Conservation (phyloP, 1,140 invertebrate genomes). For the Aphis gossypii region DNA sequence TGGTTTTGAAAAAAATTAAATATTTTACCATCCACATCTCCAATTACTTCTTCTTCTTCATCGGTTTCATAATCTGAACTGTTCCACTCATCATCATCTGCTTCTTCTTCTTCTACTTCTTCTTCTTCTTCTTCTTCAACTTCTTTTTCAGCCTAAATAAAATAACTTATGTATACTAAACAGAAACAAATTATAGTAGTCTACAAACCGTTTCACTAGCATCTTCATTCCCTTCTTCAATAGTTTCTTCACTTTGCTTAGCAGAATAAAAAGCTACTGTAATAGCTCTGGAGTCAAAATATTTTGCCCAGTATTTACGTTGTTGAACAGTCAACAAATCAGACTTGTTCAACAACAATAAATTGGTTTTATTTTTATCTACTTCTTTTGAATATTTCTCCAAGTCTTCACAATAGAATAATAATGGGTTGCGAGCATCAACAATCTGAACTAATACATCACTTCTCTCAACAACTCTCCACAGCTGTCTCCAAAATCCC, state of each 20-base stretch:
- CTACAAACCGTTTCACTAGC: conserved; percentile 61
- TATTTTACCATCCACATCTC: conserved; percentile 59
- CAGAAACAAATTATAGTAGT: not conserved
- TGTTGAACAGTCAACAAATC: conserved; percentile 88
- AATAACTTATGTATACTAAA: not conserved
- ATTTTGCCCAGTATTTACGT: conserved; percentile 84
- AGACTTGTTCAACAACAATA: conserved; percentile 96
- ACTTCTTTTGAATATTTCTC: conserved; percentile 92
- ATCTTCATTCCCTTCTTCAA: conserved; percentile 62
- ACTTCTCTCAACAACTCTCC: conserved; percentile 95
- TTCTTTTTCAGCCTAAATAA: conserved; percentile 35
- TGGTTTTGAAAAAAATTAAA: not conserved
- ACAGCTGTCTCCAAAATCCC: conserved; percentile 98
- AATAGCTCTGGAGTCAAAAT: conserved; percentile 78
- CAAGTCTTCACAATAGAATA: conserved; percentile 94
- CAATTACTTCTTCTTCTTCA: conserved; percentile 60
- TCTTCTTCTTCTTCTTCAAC: conserved; percentile 61
- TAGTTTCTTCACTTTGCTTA: conserved; percentile 67
- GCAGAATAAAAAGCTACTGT: conserved; percentile 87
- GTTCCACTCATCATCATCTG: conserved; percentile 60
- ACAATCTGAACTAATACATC: conserved; percentile 96
- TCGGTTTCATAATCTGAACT: conserved; percentile 62
- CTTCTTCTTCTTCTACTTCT: conserved; percentile 61
- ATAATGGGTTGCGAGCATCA: conserved; percentile 94
- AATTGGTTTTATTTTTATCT: conserved; percentile 76